A percentile compares a stretch with the other conserved stretches of the same genome.
phyloP scores from a whole-genome alignment of 1,140 invertebrate species.

The Holcopasites calliopsidis region DNA sequence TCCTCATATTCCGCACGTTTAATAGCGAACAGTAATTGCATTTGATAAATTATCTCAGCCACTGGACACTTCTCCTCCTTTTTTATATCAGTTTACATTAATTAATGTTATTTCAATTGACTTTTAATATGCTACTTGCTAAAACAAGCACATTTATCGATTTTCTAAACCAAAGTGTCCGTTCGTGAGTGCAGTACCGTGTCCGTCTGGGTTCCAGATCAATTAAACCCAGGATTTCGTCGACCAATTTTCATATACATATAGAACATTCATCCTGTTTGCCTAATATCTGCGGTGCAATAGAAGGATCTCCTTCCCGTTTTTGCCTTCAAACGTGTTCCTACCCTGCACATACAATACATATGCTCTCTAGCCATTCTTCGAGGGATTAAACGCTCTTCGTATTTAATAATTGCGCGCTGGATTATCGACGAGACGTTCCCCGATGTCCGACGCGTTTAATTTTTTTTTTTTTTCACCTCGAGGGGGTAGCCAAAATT shows the following conservation, averaged over 20 bases:
- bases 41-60: slow-evolving; percentile 18
- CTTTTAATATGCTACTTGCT: too few relatives aligned
- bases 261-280: slow-evolving; percentile 24
- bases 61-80: not conserved
- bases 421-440: not conserved
- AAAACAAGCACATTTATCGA: too few relatives aligned
- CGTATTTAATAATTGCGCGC: slow-evolving; percentile 31
- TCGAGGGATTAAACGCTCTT: slow-evolving; percentile 25
- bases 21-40: slow-evolving; percentile 37
- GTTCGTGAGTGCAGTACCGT: too few relatives aligned
- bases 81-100: too few relatives aligned
- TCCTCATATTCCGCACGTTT: slow-evolving; percentile 4
- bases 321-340: not conserved
- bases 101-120: too few relatives aligned
- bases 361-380: not conserved
- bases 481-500: not conserved
- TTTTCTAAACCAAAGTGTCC: too few relatives aligned
- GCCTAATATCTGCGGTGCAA: slow-evolving; percentile 43
- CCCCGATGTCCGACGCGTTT: not conserved
- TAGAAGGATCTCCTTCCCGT: slow-evolving; percentile 3
- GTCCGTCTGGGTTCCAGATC: too few relatives aligned
- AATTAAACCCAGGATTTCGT: slow-evolving; percentile 10
- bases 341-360: too few relatives aligned
- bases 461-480: not conserved
- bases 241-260: not conserved